Base-by-base conservation (phyloP, 2,888 invertebrate genomes). In the Coecobrya sp. region DNA sequence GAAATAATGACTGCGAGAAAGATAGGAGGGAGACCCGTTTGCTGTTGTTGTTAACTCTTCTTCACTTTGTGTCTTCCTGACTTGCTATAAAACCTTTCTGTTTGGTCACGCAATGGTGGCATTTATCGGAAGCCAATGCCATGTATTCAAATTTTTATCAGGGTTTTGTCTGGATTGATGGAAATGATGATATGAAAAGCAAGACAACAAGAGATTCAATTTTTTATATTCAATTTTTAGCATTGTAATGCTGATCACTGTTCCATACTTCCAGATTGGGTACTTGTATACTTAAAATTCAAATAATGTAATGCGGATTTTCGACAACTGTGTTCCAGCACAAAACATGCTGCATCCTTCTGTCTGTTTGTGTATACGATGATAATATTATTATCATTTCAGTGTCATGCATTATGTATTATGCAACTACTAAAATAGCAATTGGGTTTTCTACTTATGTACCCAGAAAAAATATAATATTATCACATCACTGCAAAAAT, bases 161-260 rank as follows among this genome's bases (percentile, higher is more conserved):
- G n/a, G n/a, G 30, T n/a, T 70, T 42, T 36, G 36, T 45, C 73
- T 65, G 65, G 3, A 73, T n/a, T 73, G 11, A 73, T 73, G 42
- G n/a, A 73, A 73, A 73, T 19, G 73, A 45, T 73, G n/a, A 73
- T 73, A 22, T 36, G n/a, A n/a, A n/a, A 3, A 10, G 13, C 42
- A 42, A 42, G 73, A 10, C 45, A 68, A 16, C 10, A 36, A 30
- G 36, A 68, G 10, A 68, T 45, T 73, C 45, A 73, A 73, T 73
- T 68, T 68, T 65, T 65, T 11, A 27, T 65, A 27, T 65, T 10
- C 27, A 19, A 68, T 68, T 68, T 7, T 68, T 16, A 45, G 73
- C 22, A 45, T 68, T 30, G 3, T 59, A 27, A 70, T 45, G n/a
- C 42, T 73, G 73, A 73, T 73, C 73, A 45, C 73, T 73, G 73